A percentile compares a stretch with the other conserved stretches of the same genome.
Evolutionary conservation across 2,113 vertebrate species (phyloP).

Genomic region (Gymnogyps californianus): DNA sequence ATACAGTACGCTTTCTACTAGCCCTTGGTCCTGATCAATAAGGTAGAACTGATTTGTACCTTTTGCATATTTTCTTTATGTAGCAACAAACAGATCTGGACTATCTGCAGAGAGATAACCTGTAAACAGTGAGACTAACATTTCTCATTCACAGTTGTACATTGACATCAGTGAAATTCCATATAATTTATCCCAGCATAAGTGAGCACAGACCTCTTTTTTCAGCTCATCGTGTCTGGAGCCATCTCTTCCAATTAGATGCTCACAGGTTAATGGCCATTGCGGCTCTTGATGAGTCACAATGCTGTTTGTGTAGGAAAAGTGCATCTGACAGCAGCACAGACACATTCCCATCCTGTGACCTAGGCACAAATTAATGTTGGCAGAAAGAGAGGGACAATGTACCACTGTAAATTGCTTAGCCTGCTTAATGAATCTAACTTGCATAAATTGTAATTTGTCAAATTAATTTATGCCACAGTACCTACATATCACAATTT

Average conservation of each 20-base stretch:
- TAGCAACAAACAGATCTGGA: neutral
- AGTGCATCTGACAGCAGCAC: neutral
- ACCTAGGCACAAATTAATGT: neutral
- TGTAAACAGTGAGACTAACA: neutral
- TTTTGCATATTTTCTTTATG: neutral
- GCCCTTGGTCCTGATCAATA: neutral
- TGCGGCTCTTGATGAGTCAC: neutral
- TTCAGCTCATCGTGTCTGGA: neutral
- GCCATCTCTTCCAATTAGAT: neutral
- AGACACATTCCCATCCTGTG: neutral
- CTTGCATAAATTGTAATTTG: neutral
- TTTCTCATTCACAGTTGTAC: neutral
- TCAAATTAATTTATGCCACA: neutral
- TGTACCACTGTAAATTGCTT: neutral
- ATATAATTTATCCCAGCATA: neutral
- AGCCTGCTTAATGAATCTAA: neutral
- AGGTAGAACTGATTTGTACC: neutral
- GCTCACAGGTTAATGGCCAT: neutral
- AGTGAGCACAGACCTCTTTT: neutral
- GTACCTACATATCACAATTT: neutral
- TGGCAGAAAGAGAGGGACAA: neutral
- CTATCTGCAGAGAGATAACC: neutral
- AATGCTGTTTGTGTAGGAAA: neutral
- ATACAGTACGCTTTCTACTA: neutral
- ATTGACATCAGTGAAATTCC: neutral